Base-by-base conservation (phyloP, 2,888 invertebrate genomes). In the Ormia ochracea region DNA sequence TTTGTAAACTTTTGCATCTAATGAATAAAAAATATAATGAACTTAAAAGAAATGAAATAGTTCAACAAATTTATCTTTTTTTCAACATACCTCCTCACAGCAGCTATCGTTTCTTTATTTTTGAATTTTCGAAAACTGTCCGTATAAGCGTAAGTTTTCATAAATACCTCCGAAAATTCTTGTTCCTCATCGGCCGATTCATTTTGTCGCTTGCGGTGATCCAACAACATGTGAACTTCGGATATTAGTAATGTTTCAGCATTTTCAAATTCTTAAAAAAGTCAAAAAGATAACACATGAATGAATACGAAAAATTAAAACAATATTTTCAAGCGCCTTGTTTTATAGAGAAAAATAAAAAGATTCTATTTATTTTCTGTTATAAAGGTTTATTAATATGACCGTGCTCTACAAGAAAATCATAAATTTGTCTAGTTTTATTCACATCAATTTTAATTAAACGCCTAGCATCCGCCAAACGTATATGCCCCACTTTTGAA, bases 161-260 rank as follows among this genome's bases (percentile, higher is more conserved):
- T 95, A 88, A 99, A 99, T 7, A 99, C 98, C 89, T 98, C 98
- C 0, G 98, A 98, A 88, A 99, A 95, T 90, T 99, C 98, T 90
- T 98, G 98, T 87, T 98, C 97, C 85, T 99, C 99, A 88, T 99
- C 99, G 2, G 98, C 97, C 31, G 96, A 97, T 90, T 99, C 99
- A 90, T 98, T 99, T 90, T 99, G 98, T 36, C 96, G 95, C 90
- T 98, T 98, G 66, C 99, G 93, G 90, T 99, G 98, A 88, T 99
- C 98, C 85, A 99, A 90, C 84, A 99, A 91, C 96, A 99, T 97
- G 88, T 96, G 96, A 0, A 97, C 97, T 91, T 97, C 97, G 2
- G 98, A 98, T 88, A 98, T 98, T 66, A 99, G 91, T 73, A 99
- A 91, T 0, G 99, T 98, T 91, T 99, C 99, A 1, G 98, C 98